Base-by-base conservation (phyloP, 2,888 invertebrate genomes). In the Lacanobia oleracea region DNA sequence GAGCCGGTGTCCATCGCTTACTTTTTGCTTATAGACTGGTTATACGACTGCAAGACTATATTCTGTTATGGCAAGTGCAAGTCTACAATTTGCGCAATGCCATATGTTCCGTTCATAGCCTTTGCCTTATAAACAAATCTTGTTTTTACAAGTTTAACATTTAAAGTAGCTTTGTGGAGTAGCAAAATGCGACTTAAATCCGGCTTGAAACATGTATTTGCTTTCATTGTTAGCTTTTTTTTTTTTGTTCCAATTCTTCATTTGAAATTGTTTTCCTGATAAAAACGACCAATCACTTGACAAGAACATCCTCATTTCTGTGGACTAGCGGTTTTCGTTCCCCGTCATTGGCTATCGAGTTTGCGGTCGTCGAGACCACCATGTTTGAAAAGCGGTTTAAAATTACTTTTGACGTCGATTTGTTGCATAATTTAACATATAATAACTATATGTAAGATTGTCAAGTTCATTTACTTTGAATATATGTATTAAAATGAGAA, bases 321-420 rank as follows among this genome's bases (percentile, higher is more conserved):
- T 73, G n/a, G 54, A 83, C 82, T 80, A 90, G 90, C 88, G 89
- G 90, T 90, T 86, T 86, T 74, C 74, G 89, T 90, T 88, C 85
- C 85, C 86, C 88, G 82, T 85, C 89, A 88, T 87, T 88, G 89
- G 84, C 82, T 86, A 91, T 91, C 84, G 83, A 87, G 85, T 89
- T 90, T 92, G 93, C 87, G 93, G 93, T 91, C 75, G 65, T 67
- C 56, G 48, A 74, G 84, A 79, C 87, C 84, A 81, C 87, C 81
- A 76, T 88, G 87, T 88, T 89, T 84, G 86, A 85, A 84, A 85
- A 85, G 81, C 81, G 81, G 86, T 87, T 79, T 78, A 69, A 86
- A 87, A 84, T 87, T 82, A 83, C 84, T 86, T 33, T 83, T 69
- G 66, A 70, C 72, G 71, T 80, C 75, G 77, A 90, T 89, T 88